Conservation (phyloP, 2,113 vertebrate genomes). For the Catharus fuscescens region DNA sequence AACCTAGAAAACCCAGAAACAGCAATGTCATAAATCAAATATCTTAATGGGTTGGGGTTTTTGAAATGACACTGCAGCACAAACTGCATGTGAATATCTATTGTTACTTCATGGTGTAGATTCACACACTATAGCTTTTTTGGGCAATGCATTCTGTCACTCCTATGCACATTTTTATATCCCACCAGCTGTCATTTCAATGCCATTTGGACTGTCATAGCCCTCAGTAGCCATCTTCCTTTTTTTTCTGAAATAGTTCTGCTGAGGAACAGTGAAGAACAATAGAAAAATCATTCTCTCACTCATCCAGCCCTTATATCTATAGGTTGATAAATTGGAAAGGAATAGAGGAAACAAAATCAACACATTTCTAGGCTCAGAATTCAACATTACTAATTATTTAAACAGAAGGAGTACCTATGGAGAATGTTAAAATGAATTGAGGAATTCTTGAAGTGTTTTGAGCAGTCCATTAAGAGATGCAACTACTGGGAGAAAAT, state of each 20-base stretch:
- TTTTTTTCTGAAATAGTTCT: background rate
- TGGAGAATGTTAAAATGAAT: background rate
- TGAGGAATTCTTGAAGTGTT: background rate
- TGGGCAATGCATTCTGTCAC: background rate
- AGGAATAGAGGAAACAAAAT: background rate
- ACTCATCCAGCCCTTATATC: fast-evolving
- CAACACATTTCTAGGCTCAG: background rate
- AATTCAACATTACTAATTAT: background rate
- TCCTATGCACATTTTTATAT: background rate
- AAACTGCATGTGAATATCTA: background rate
- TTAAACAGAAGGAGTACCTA: background rate
- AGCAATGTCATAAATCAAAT: background rate
- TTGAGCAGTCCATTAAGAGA: background rate
- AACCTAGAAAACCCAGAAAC: background rate
- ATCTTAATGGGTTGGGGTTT: fast-evolving
- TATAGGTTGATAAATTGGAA: background rate
- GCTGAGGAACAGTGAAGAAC: background rate
- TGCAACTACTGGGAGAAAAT: background rate
- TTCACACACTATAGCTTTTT: background rate
- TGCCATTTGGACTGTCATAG: background rate
- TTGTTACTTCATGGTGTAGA: background rate
- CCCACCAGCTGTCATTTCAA: background rate
- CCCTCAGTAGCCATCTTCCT: background rate
- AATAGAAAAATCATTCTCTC: background rate
- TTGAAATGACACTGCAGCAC: background rate